A percentile compares a stretch with the other conserved stretches of the same genome.
Evolutionary conservation across 2,113 vertebrate species (phyloP).

Genomic region (Malurus cyaneus): DNA sequence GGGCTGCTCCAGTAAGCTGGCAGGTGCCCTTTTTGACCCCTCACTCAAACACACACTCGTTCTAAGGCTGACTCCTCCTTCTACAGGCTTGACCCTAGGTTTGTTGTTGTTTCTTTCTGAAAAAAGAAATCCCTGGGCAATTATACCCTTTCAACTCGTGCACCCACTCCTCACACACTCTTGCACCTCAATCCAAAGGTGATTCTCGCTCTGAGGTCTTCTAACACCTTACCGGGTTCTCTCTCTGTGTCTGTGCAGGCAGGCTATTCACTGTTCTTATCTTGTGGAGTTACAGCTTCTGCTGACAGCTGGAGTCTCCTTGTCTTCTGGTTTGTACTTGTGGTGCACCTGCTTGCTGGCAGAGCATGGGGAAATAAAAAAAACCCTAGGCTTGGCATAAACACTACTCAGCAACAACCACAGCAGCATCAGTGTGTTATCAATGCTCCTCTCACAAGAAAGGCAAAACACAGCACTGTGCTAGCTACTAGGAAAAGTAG

Average conservation of each 20-base stretch:
- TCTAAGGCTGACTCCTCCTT: neutral
- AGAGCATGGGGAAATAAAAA: neutral
- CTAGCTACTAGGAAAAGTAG: neutral
- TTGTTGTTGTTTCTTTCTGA: neutral
- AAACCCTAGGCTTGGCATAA: neutral
- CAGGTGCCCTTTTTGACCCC: neutral
- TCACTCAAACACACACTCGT: neutral
- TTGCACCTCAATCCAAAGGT: neutral
- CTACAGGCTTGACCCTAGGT: neutral
- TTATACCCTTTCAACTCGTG: neutral
- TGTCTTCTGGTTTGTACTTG: conserved; percentile 10
- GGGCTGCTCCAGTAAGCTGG: neutral
- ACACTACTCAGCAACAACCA: neutral
- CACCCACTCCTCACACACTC: neutral
- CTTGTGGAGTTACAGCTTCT: neutral
- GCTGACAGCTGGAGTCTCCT: conserved; percentile 4
- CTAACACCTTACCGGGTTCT: neutral
- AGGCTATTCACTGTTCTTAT: neutral
- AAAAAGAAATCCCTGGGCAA: neutral
- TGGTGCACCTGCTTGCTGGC: neutral
- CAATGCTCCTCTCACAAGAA: neutral
- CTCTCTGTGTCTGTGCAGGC: neutral
- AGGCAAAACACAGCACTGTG: neutral
- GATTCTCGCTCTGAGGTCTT: neutral
- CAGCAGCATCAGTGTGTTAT: neutral